Percentiles rank a stretch among this genome's conserved stretches.
These are phyloP conservation scores for Penaeus vannamei DNA, from an alignment of 1,140 invertebrate genomes.

Conservation along the genomic window DNA sequence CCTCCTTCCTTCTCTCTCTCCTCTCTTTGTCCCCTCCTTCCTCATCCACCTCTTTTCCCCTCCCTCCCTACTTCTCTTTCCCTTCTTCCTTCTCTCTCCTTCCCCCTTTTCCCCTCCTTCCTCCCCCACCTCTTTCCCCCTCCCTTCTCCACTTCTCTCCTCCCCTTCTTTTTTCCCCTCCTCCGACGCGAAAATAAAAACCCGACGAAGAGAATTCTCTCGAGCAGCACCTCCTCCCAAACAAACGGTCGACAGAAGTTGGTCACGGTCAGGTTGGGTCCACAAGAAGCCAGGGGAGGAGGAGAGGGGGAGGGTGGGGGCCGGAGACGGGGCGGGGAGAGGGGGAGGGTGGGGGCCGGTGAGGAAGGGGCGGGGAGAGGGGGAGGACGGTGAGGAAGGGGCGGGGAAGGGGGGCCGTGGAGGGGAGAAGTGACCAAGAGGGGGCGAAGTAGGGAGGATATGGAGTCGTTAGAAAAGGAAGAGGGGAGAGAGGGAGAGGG, in stretches of 20 bases:
- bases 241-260: constrained; percentile 50
- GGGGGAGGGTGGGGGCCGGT: neutral
- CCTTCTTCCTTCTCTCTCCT: neutral
- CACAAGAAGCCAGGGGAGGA: constrained; percentile 27
- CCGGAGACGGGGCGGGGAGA: neutral
- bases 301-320: constrained; percentile 1
- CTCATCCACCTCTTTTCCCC: too few species aligned
- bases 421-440: too few species aligned
- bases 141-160: neutral
- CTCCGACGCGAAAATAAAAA: too few species aligned
- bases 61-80: neutral
- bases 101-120: too few species aligned
- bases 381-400: neutral
- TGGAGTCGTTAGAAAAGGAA: neutral
- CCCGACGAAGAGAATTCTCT: too few species aligned
- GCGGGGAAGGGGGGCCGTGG: neutral
- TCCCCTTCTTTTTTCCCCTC: neutral
- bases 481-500: too few species aligned
- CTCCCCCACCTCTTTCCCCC: neutral
- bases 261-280: constrained; percentile 53
- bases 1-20: too few species aligned
- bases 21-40: neutral
- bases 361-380: neutral
- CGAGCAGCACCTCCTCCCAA: neutral
- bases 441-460: neutral